Base-by-base conservation (phyloP, 2,113 vertebrate genomes). In the Heloderma charlesbogerti region DNA sequence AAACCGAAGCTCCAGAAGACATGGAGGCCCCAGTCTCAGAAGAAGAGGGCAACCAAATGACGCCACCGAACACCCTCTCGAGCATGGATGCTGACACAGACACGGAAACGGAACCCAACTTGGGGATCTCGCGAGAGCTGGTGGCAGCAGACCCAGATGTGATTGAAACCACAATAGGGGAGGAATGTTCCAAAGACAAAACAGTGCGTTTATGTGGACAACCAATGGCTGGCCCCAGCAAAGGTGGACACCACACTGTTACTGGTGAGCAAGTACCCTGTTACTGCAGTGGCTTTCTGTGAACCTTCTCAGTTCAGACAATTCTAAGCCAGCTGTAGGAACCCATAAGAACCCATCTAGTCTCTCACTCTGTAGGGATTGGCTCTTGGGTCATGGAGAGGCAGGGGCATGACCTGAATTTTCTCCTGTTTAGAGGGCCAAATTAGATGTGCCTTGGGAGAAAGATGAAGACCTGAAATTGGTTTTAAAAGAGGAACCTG, bases 31-130 rank as follows among this genome's bases (percentile, higher is more conserved):
- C 86, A 31, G 74, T 22, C 84, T 90, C 89, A 0, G 89, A 90
- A 60, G 89, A 90, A 80, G 89, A 90, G 45, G 84, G 89, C 84
- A 90, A 90, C 27, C 89, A 86, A 86, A 90, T 90, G 89, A 90
- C 89, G 1, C 89, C 89, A 1, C 89, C 89, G 6, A 86, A 90
- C 89, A 90, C 89, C 3, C 84, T 90, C 48, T 90, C 89, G 13
- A 90, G 89, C 66, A 86, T 90, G 89, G 89, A 90, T 0, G 74
- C 89, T 1, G 89, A 90, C 57, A 85, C 82, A 0, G 89, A 90
- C 18, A 90, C 89, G 0, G 89, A 90, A 69, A 86, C 75, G 1
- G 89, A 90, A 34, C 84, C 63, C 2, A 86, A 80, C 2, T 0
- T 80, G 48, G 84, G 84, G 66, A 48, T 90, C n/a, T 60, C 75